Base-by-base conservation (phyloP, 2,888 invertebrate genomes). In the Anoplius nigerrimus region DNA sequence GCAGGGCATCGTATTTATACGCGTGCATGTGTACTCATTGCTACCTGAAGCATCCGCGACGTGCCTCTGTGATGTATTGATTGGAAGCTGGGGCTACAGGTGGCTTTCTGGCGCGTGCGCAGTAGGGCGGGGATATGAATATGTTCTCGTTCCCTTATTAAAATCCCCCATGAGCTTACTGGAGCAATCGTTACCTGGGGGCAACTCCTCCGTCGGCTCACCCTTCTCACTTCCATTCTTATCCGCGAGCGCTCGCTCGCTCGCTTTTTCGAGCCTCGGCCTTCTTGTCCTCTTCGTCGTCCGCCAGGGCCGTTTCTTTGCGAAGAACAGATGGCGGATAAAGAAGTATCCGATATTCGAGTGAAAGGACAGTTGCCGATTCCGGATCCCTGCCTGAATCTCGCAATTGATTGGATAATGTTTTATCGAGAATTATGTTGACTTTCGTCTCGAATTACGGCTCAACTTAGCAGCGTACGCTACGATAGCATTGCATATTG, bases 31-130 rank as follows among this genome's bases (percentile, higher is more conserved):
- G 34, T 13, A 34, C 34, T 34, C 34, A 34, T 18, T 53, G 22
- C 22, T 22, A 53, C 53, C 22, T 22, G 53, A 53, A 53, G 53
- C n/a, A 22, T 22, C 69, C 74, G 74, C 72, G 75, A 69, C 65
- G 71, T 80, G 78, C 77, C 74, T 82, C 82, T 83, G 79, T 86
- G 83, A 87, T 84, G 85, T 87, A 87, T 87, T 87, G 87, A 87
- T 87, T 87, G 86, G 86, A 86, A 81, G 86, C 86, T 83, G 74
- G 79, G 87, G 87, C 87, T 87, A 87, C 87, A 87, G 87, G 87
- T 87, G 87, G 85, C 87, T 84, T 83, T 82, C 78, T 76, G 62
- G 84, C 86, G 87, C 87, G 74, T 74, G 86, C 87, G 87, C 82
- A 66, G 46, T 74, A 27, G 59, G 66, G 62, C 46, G 52, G 66